Evolutionary conservation across 1,140 invertebrate genomes (phyloP).

Genomic region (Drosophila persimilis): DNA sequence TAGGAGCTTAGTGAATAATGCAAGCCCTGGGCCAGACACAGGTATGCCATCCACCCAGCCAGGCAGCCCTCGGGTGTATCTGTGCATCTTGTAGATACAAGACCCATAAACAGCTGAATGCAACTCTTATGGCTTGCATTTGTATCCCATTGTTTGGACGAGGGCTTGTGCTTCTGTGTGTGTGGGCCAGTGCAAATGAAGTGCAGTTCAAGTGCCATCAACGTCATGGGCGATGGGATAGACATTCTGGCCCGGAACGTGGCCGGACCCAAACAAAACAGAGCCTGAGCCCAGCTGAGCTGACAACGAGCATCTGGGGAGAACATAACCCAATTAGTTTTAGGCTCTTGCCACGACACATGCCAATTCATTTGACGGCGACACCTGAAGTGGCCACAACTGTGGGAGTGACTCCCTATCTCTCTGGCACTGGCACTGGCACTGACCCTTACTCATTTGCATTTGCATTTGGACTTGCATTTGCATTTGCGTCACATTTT

Average conservation of each 20-base stretch:
- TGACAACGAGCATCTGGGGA: constrained; percentile 64
- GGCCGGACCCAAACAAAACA: too few species aligned
- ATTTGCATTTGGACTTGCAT: constrained; percentile 23
- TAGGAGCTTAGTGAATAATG: constrained; percentile 37
- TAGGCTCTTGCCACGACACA: constrained; percentile 58
- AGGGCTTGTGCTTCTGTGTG: constrained; percentile 4
- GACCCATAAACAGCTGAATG: constrained; percentile 39
- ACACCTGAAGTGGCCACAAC: constrained; percentile 22
- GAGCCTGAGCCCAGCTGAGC: constrained; percentile 4
- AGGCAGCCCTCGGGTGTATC: constrained; percentile 11
- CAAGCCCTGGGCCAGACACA: constrained; percentile 8
- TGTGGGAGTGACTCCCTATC: background rate
- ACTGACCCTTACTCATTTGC: constrained; percentile 8
- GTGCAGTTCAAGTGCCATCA: constrained; percentile 67
- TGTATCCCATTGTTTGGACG: constrained; percentile 21
- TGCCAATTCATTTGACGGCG: constrained; percentile 61
- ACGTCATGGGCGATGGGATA: constrained; percentile 60
- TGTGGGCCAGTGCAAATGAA: constrained; percentile 55
- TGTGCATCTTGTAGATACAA: constrained; percentile 44
- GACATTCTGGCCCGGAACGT: background rate
- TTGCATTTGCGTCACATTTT: constrained; percentile 68
- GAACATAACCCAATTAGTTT: constrained; percentile 73
- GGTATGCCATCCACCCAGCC: constrained; percentile 5
- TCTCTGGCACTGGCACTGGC: too few species aligned
- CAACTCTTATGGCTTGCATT: constrained; percentile 50